Percentiles rank a stretch among this genome's conserved stretches.
Conservation (phyloP, 30 jellyfish, hydroid and myxozoan genomes). For the Aurelia sp. region DNA sequence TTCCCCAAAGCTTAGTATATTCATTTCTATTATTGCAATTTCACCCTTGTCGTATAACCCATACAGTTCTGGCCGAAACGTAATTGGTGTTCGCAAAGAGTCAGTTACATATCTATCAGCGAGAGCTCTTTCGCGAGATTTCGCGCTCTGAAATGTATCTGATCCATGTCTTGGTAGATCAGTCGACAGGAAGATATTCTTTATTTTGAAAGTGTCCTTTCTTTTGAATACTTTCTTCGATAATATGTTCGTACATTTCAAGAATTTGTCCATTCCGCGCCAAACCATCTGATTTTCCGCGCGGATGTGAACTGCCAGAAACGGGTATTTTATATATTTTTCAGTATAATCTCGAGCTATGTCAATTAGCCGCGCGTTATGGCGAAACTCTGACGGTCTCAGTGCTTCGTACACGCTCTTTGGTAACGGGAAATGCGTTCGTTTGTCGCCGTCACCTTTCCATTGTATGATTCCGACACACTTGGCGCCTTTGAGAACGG, state of each 20-base stretch:
- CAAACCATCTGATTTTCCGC: constrained; percentile 80
- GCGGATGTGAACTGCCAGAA: constrained; percentile 87
- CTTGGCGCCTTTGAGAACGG: constrained; percentile 57
- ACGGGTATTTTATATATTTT: constrained; percentile 63
- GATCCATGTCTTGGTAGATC: constrained; percentile 90
- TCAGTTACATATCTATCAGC: constrained; percentile 28
- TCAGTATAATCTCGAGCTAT: constrained; percentile 75
- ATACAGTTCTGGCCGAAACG: constrained; percentile 63
- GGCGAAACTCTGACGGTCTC: constrained; percentile 81
- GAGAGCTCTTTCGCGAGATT: constrained; percentile 55
- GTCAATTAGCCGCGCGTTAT: constrained; percentile 43
- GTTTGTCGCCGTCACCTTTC: constrained; percentile 85
- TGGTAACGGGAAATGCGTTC: constrained; percentile 88
- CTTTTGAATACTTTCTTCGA: constrained; percentile 42
- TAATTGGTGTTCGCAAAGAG: constrained; percentile 43
- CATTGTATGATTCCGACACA: constrained; percentile 90
- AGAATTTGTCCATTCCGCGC: constrained; percentile 60
- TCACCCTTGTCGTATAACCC: constrained; percentile 88
- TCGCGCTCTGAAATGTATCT: constrained; percentile 72
- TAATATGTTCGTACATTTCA: constrained; percentile 60
- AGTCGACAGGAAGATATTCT: constrained; percentile 75
- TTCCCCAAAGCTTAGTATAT: constrained; percentile 93
- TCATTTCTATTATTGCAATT: constrained; percentile 94
- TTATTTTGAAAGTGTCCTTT: constrained; percentile 22
- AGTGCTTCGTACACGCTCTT: constrained; percentile 54